Evolutionary conservation across 92 coral and sea anemone genomes (phyloP).

Genomic region (Actinostola sp.): DNA sequence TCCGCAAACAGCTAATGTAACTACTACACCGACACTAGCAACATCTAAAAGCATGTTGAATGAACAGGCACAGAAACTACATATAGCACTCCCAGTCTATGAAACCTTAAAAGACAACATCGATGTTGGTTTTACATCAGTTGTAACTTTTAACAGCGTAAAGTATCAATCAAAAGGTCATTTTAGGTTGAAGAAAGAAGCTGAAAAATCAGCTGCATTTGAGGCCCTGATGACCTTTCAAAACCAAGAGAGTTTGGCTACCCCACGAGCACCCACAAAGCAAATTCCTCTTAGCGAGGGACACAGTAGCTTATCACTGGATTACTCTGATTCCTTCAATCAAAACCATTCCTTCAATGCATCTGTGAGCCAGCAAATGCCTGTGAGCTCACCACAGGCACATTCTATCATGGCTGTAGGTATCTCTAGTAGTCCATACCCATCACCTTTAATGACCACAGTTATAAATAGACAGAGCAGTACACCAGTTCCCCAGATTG

Average conservation of each 20-base stretch:
- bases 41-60: slow-evolving; percentile 68
- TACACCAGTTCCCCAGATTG: background rate
- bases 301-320: background rate
- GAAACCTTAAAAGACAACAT: slow-evolving; percentile 10
- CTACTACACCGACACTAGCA: slow-evolving; percentile 11
- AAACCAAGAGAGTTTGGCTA: background rate
- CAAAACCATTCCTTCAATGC: background rate
- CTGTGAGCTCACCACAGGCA: background rate
- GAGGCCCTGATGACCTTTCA: slow-evolving; percentile 41
- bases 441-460: background rate
- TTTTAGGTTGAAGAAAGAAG: slow-evolving; percentile 58
- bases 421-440: background rate
- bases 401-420: background rate
- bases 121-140: slow-evolving; percentile 52
- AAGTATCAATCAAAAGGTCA: slow-evolving; percentile 53
- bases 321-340: background rate
- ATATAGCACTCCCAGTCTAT: slow-evolving; percentile 53
- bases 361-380: background rate
- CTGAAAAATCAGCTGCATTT: slow-evolving; percentile 73
- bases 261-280: background rate
- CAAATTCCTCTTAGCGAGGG: background rate
- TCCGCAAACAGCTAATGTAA: slow-evolving; percentile 2
- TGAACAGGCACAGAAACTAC: slow-evolving; percentile 75
- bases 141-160: slow-evolving; percentile 65
- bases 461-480: background rate